Percentiles rank a stretch among this genome's conserved stretches.
phyloP scores from a whole-genome alignment of 2,888 invertebrate species.

The Phengaris arion region DNA sequence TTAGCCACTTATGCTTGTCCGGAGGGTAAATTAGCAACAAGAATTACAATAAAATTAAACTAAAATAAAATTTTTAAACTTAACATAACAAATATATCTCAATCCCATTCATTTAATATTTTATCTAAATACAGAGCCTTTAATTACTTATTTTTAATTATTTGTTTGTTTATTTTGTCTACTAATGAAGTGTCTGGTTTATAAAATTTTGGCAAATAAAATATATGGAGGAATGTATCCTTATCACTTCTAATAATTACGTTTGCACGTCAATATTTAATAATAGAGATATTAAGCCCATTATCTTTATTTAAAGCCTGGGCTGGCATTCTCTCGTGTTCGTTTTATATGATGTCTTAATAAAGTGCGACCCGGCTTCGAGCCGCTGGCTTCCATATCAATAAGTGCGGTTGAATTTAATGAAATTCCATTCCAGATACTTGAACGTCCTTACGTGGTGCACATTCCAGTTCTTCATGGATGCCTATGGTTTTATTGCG shows the following conservation, averaged over 20 bases:
- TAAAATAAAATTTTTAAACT: too few relatives aligned
- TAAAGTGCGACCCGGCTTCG: slow-evolving; percentile 69
- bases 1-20: too few relatives aligned
- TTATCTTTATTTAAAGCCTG: slow-evolving; percentile 22
- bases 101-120: too few relatives aligned
- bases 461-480: slow-evolving; percentile 39
- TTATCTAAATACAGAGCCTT: too few relatives aligned
- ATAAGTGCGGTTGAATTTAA: slow-evolving; percentile 59
- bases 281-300: slow-evolving; percentile 17
- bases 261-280: slow-evolving; percentile 5
- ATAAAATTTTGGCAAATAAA: background rate
- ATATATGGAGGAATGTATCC: background rate
- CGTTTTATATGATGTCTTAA: slow-evolving; percentile 75
- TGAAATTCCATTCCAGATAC: slow-evolving; percentile 45
- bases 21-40: too few relatives aligned
- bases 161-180: too few relatives aligned
- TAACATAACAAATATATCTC: too few relatives aligned
- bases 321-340: slow-evolving; percentile 69
- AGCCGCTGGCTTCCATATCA: slow-evolving; percentile 70
- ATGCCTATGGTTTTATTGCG: slow-evolving; percentile 37
- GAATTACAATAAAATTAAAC: too few relatives aligned
- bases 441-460: slow-evolving; percentile 40
- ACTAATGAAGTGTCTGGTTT: background rate
- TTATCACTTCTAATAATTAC: background rate
- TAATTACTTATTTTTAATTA: too few relatives aligned